Base-by-base conservation (phyloP, 2,888 invertebrate genomes). In the Pollenia labialis region DNA sequence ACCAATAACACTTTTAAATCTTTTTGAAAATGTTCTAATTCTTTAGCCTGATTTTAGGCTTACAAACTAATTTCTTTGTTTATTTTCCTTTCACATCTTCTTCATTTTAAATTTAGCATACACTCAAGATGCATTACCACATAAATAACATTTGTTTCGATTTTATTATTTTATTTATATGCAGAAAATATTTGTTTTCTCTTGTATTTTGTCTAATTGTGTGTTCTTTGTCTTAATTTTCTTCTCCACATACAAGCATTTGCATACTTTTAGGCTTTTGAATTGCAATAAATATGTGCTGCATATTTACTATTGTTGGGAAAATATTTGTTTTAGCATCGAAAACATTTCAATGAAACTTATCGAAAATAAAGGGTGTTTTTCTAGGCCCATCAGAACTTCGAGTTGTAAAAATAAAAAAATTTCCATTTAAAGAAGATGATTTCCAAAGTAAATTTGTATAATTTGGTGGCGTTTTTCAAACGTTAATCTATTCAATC, bases 161-260 rank as follows among this genome's bases (percentile, higher is more conserved):
- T 40, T 40, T 32, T 60, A 40, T n/a, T 60, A 60, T 60, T 40
- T n/a, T 9, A 60, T 60, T 14, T 40, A 60, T 60, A 8, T 60
- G 40, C 40, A 14, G 14, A n/a, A 60, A 60, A 60, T n/a, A 60
- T 8, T 40, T 8, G 32, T 32, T 32, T 48, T 11, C 18, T 50
- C 50, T 40, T 32, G 10, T 48, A 48, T 46, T 4, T 48, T 32
- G 48, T 50, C 18, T 40, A 40, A 50, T 60, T 74, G 60, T 32
- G 11, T 60, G 60, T 18, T 14, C 4, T 18, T 60, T 60, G 60
- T 74, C 48, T 58, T 42, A 14, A 44, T 56, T 14, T 71, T 18
- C 23, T 56, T 40, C n/a, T 46, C 3, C 10, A 4, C 42, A 10
- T 9, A 44, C 3, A 6, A 18, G 14, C 12, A 56, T 23, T 23